These are phyloP conservation scores for Aleadryas rufinucha DNA, from an alignment of 2,113 vertebrate species.

Conservation along the genomic window DNA sequence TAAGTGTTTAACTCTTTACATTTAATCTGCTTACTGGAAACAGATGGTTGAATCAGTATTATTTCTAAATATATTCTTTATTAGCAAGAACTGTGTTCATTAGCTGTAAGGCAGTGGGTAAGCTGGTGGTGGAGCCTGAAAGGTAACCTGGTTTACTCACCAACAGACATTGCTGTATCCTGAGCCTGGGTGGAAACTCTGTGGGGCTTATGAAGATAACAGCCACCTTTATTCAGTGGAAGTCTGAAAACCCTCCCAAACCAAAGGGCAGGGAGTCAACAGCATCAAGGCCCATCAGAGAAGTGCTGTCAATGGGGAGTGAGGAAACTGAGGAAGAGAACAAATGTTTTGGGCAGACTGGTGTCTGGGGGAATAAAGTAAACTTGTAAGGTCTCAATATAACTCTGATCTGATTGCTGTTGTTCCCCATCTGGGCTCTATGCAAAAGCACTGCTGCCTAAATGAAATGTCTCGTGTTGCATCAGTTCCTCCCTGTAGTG, in stretches of 20 bases:
- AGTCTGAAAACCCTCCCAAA: not conserved
- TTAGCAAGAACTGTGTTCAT: not conserved
- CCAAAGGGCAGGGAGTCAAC: not conserved
- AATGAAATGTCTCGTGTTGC: not conserved
- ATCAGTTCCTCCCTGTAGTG: not conserved
- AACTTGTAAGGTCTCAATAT: not conserved
- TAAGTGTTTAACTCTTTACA: not conserved
- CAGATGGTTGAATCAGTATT: not conserved
- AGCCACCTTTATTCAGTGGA: not conserved
- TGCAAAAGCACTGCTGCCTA: not conserved
- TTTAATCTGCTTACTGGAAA: not conserved
- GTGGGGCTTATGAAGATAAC: not conserved
- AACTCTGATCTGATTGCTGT: not conserved
- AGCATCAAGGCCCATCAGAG: not conserved
- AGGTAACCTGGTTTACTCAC: not conserved
- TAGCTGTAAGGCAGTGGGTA: not conserved
- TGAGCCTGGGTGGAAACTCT: not conserved
- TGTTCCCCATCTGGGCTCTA: not conserved
- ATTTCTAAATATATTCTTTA: not conserved
- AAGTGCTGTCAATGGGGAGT: not conserved
- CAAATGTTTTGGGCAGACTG: not conserved
- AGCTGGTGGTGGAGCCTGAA: not conserved
- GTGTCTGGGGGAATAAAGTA: not conserved
- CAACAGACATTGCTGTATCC: fast-evolving
- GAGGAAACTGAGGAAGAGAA: not conserved